Conservation (phyloP, 1,140 invertebrate species). For the Leptinotarsa texana region DNA sequence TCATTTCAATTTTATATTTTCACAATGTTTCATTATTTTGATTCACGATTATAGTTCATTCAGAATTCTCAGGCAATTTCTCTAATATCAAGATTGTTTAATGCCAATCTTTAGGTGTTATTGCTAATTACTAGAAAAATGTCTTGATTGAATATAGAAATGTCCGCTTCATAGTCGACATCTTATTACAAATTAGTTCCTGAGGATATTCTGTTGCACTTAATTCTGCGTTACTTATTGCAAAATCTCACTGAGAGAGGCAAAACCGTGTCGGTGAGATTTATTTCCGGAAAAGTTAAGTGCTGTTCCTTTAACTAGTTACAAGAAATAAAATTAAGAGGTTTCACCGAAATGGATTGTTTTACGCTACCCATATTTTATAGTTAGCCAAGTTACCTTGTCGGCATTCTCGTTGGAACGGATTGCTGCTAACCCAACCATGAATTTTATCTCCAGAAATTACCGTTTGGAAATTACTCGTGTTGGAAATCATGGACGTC, state of each 20-base stretch:
- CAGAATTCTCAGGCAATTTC: too few species aligned
- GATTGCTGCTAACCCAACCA: neutral
- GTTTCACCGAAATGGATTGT: constrained; percentile 25
- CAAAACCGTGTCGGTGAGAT: constrained; percentile 18
- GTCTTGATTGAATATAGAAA: too few species aligned
- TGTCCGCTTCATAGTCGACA: neutral
- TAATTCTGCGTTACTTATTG: neutral
- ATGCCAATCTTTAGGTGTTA: too few species aligned
- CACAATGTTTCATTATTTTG: too few species aligned
- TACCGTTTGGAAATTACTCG: too few species aligned
- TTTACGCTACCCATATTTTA: constrained; percentile 24
- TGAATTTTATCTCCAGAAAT: constrained; percentile 12
- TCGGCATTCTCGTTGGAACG: constrained; percentile 18
- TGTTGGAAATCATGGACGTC: too few species aligned
- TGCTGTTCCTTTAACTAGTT: constrained; percentile 24
- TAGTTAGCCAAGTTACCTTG: constrained; percentile 17
- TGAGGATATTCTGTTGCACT: neutral
- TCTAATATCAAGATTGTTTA: too few species aligned
- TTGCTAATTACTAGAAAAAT: too few species aligned
- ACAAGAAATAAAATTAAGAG: constrained; percentile 29
- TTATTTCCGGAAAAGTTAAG: constrained; percentile 29
- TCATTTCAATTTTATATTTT: too few species aligned
- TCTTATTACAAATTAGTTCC: neutral
- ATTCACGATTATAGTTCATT: too few species aligned
- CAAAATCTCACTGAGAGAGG: constrained; percentile 3